Base-by-base conservation (phyloP, 2,888 invertebrate genomes). In the Apocheima hispidaria region DNA sequence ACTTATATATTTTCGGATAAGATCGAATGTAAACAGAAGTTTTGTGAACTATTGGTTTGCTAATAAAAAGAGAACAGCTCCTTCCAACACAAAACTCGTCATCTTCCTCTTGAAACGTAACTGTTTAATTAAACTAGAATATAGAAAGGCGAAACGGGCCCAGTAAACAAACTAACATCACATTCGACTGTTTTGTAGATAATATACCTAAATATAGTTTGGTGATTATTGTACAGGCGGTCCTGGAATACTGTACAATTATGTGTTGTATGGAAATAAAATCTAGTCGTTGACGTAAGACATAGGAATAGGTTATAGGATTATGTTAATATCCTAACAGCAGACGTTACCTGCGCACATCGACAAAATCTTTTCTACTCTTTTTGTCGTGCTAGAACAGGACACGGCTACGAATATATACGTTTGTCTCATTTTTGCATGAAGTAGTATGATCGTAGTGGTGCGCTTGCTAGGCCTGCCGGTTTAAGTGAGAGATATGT, bases 251-350 rank as follows among this genome's bases (percentile, higher is more conserved):
- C n/a, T 33, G 46, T 33, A 52, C 54, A 41, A 35, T 14, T 6
- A 4, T 12, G 38, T 52, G 46, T 46, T 59, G 44, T 52, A 50
- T 43, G 38, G 35, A 58, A 49, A 48, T 51, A 41, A 55, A 60
- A 58, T 67, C 69, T 67, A 69, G 70, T 71, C 69, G 57, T 61
- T 66, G 57, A 53, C 63, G 63, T 63, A 66, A n/a, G n/a, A n/a
- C n/a, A n/a, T 26, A 58, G 51, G 58, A 60, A 64, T 63, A 61
- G 50, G 30, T 50, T 63, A n/a, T 59, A 63, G 48, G 52, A 38
- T 14, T 36, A 21, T n/a, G n/a, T n/a, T n/a, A n/a, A n/a, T n/a
- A n/a, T n/a, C n/a, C n/a, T n/a, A n/a, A n/a, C n/a, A n/a, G n/a
- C n/a, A n/a, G n/a, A n/a, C n/a, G n/a, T n/a, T n/a, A n/a, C n/a